phyloP scores from a whole-genome alignment of 2,888 invertebrate species.

The Colletes collaris region DNA sequence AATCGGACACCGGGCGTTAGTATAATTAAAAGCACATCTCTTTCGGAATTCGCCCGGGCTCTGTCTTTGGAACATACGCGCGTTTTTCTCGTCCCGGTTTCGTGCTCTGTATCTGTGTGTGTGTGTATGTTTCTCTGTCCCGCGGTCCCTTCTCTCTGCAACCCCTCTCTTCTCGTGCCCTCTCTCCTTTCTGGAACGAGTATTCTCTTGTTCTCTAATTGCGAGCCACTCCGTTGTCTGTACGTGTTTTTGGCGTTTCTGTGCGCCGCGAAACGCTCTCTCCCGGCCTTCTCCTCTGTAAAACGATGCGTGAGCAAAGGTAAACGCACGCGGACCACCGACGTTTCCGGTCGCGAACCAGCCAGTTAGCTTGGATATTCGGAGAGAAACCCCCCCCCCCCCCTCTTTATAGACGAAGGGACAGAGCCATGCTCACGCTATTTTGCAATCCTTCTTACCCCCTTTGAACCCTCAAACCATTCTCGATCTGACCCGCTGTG shows the following conservation, averaged over 20 bases:
- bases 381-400: too few relatives aligned
- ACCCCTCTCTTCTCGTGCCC: slow-evolving; percentile 4
- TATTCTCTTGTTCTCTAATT: slow-evolving; percentile 68
- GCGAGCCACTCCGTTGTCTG: slow-evolving; percentile 55
- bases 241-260: slow-evolving; percentile 61
- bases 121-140: background rate
- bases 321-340: slow-evolving; percentile 23
- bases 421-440: too few relatives aligned
- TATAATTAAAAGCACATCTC: slow-evolving; percentile 82
- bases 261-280: slow-evolving; percentile 25
- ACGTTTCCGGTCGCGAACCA: slow-evolving; percentile 17
- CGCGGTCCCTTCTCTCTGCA: background rate
- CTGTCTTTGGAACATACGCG: slow-evolving; percentile 9
- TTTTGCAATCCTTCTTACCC: too few relatives aligned
- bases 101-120: too few relatives aligned
- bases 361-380: background rate
- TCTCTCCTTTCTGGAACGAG: slow-evolving; percentile 39
- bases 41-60: slow-evolving; percentile 74
- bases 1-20: slow-evolving; percentile 79
- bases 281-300: slow-evolving; percentile 32
- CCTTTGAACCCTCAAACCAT: too few relatives aligned
- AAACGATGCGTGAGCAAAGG: slow-evolving; percentile 57
- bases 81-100: slow-evolving; percentile 3
- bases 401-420: too few relatives aligned
- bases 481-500: too few relatives aligned